Base-by-base conservation (phyloP, 2,797 vertebrate species). In the Aphelocoma californica region DNA sequence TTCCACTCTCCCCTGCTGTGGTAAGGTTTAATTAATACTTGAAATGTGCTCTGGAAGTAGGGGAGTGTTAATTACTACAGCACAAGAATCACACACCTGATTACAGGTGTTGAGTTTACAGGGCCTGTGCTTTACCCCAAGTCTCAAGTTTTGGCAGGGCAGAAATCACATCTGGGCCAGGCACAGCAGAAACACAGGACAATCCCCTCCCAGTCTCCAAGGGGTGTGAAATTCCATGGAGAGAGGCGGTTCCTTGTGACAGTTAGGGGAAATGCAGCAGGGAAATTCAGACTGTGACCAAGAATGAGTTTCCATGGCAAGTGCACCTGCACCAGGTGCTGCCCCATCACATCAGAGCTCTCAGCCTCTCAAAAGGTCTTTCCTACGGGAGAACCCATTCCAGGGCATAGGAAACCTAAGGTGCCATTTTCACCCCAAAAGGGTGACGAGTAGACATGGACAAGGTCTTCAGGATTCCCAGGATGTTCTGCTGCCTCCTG, bases 141-240 rank as follows among this genome's bases (percentile, higher is more conserved):
- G 45, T 11, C 53, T 61, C n/a, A 26, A 14, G 15, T 36, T 86
- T 25, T 42, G 77, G n/a, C 1, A 1, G 40, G 58, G 66, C 51
- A 82, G 42, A 65, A 77, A 56, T 34, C 36, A 11, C 44, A 18
- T 3, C 67, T 60, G 71, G 31, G 36, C 44, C 56, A 73, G 61
- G 31, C 54, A 32, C 0, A 0, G n/a, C 53, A 72, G 57, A 26
- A 25, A 31, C 3, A 13, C 0, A 2, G 58, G 38, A 57, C 21
- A 32, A 12, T 32, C 15, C 62, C 29, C 29, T 81, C 57, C 34
- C 34, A 31, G 23, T 3, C 34, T 57, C 92, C 36, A 7, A 36
- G 18, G 44, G 28, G 3, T 24, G 34, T 31, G 26, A 67, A 50
- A 69, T 10, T 14, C 32, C 51, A 23, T 0, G 38, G 21, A 16